Conservation (phyloP, 2,113 vertebrate species). For the Cyprinodon brontotheroides region DNA sequence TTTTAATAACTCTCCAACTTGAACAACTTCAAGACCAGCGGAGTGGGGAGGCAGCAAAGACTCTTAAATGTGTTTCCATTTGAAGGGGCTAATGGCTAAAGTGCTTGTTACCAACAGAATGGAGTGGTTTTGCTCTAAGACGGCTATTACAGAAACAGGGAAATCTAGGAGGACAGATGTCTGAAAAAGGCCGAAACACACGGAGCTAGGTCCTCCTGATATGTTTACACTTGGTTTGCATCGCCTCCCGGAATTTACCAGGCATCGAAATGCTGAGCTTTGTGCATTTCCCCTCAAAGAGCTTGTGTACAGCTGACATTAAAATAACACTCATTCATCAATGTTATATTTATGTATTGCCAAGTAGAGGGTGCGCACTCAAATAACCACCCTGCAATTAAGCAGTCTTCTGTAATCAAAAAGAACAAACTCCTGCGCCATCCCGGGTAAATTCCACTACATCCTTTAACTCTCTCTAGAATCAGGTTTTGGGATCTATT, state of each 20-base stretch:
- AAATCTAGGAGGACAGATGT: constrained; percentile 79
- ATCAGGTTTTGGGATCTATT: constrained; percentile 20
- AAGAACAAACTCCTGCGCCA: constrained; percentile 31
- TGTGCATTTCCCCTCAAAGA: constrained; percentile 39
- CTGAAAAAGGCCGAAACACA: constrained; percentile 42
- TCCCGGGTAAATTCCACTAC: constrained; percentile 58
- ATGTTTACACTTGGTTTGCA: constrained; percentile 67
- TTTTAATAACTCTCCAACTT: constrained; percentile 61
- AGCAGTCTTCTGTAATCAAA: constrained; percentile 32
- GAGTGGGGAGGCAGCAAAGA: constrained; percentile 48
- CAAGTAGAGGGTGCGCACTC: constrained; percentile 11
- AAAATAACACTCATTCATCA: constrained; percentile 50
- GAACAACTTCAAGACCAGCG: constrained; percentile 44
- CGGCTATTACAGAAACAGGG: constrained; percentile 57
- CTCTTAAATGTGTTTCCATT: constrained; percentile 73
- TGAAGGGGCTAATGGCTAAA: constrained; percentile 70
- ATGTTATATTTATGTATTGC: constrained; percentile 25
- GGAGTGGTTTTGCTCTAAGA: constrained; percentile 59
- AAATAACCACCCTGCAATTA: constrained; percentile 41
- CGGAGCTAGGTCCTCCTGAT: constrained; percentile 43
- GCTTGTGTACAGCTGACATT: constrained; percentile 20
- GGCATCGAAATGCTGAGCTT: constrained; percentile 51
- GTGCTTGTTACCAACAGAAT: constrained; percentile 67
- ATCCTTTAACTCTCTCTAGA: constrained; percentile 36
- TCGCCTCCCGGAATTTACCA: no score